phyloP scores from a whole-genome alignment of 2,797 vertebrate genomes.

The Acanthurus tractus region DNA sequence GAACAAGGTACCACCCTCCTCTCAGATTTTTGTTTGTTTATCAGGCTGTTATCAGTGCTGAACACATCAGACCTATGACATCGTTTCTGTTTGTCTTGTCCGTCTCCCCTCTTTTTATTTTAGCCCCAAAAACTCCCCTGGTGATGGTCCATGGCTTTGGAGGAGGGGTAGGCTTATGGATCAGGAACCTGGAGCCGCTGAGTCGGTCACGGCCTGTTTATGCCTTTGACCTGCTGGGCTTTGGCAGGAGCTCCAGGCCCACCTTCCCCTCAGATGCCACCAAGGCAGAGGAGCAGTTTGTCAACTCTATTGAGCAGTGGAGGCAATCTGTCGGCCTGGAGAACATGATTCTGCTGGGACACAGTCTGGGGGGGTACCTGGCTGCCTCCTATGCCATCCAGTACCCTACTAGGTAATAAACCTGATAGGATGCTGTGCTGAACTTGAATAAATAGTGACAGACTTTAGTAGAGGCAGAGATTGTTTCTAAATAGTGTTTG shows the following conservation, averaged over 20 bases:
- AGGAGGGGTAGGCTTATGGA: constrained; percentile 93
- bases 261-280: constrained; percentile 86
- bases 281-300: constrained; percentile 88
- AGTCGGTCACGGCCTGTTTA: constrained; percentile 83
- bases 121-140: constrained; percentile 85
- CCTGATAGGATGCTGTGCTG: background rate
- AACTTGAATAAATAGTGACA: background rate
- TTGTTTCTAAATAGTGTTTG: too few species aligned
- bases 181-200: constrained; percentile 90
- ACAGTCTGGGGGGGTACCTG: constrained; percentile 90
- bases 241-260: constrained; percentile 92
- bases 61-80: background rate
- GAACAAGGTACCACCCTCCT: constrained; percentile 62
- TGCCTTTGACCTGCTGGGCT: constrained; percentile 93
- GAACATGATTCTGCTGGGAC: constrained; percentile 90
- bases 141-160: constrained; percentile 96
- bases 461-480: too few species aligned
- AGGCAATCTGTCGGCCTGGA: constrained; percentile 86
- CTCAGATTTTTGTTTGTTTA: background rate
- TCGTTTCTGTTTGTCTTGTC: background rate
- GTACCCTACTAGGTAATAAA: constrained; percentile 88
- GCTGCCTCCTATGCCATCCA: constrained; percentile 90
- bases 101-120: background rate
- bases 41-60: background rate
- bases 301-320: constrained; percentile 85